phyloP scores from a whole-genome alignment of 1,140 invertebrate species.

The Brachionus rotundiformis region DNA sequence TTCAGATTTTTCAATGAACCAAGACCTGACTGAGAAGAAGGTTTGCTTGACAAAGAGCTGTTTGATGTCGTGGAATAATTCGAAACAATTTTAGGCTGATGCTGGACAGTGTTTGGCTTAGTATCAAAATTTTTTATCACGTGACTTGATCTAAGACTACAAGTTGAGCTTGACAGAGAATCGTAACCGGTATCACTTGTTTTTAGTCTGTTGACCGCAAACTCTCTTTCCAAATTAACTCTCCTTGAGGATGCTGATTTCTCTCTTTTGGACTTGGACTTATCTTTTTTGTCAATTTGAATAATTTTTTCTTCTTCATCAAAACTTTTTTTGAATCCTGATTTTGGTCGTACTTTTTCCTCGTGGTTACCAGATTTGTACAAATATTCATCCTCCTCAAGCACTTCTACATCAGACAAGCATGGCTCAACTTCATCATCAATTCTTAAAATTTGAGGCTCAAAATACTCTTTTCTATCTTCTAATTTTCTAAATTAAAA shows the following conservation, averaged over 20 bases:
- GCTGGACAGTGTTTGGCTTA: background rate
- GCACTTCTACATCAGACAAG: slow-evolving; percentile 26
- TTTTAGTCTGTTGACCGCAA: slow-evolving; percentile 1
- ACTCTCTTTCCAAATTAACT: slow-evolving; percentile 5
- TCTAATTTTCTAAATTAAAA: slow-evolving; percentile 23
- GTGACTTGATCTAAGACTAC: background rate
- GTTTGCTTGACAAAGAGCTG: background rate
- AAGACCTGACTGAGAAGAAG: background rate
- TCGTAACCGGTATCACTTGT: slow-evolving; percentile 51
- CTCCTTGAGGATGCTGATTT: background rate
- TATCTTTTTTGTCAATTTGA: slow-evolving; percentile 16
- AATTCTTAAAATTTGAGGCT: slow-evolving; percentile 46
- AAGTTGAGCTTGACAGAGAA: slow-evolving; percentile 27
- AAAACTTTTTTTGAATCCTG: slow-evolving; percentile 14
- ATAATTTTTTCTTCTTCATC: background rate
- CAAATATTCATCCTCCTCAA: slow-evolving; percentile 38
- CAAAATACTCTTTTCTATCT: slow-evolving; percentile 39
- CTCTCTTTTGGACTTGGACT: background rate
- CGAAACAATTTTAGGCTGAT: slow-evolving; percentile 18
- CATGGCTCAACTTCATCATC: slow-evolving; percentile 31
- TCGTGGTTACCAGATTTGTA: background rate
- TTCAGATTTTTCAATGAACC: slow-evolving; percentile 19
- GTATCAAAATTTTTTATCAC: background rate
- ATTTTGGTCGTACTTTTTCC: background rate
- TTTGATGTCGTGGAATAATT: background rate